Percentiles rank a stretch among this genome's conserved stretches.
Conservation (phyloP, 2,113 vertebrate species). For the Hemicordylus capensis region DNA sequence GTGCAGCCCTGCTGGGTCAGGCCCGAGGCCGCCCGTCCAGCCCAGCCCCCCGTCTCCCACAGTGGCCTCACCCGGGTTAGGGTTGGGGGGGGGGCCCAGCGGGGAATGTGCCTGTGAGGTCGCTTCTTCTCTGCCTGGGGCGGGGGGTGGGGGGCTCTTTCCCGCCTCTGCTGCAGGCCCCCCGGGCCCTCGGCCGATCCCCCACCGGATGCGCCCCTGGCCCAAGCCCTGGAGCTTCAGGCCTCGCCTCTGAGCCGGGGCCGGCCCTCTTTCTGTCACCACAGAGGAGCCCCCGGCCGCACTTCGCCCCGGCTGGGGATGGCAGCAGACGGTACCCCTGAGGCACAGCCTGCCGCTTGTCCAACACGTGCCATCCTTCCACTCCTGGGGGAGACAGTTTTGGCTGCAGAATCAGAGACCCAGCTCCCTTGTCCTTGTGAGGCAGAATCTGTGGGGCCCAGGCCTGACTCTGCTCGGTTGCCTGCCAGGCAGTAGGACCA, state of each 20-base stretch:
- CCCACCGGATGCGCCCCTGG: not conserved
- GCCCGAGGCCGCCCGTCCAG: no score
- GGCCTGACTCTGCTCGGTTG: no score
- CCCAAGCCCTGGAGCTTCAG: not conserved
- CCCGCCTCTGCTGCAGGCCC: not conserved
- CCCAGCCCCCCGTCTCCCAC: no score
- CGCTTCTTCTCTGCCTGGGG: no score
- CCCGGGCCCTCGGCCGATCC: not conserved
- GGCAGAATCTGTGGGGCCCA: no score
- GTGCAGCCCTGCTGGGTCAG: no score
- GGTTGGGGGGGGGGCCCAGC: no score
- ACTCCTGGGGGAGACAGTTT: no score
- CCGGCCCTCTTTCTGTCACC: not conserved
- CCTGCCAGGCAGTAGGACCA: not conserved
- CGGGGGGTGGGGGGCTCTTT: no score
- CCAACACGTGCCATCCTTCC: not conserved
- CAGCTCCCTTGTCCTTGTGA: no score
- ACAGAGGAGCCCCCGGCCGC: not conserved
- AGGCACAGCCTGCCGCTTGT: not conserved
- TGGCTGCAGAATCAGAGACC: not conserved
- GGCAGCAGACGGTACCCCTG: not conserved
- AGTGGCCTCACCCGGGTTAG: no score
- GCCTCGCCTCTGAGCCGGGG: not conserved
- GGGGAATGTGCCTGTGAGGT: no score
- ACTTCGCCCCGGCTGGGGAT: not conserved